Base-by-base conservation (phyloP, 2,113 vertebrate species). In the Pristiophorus japonicus region DNA sequence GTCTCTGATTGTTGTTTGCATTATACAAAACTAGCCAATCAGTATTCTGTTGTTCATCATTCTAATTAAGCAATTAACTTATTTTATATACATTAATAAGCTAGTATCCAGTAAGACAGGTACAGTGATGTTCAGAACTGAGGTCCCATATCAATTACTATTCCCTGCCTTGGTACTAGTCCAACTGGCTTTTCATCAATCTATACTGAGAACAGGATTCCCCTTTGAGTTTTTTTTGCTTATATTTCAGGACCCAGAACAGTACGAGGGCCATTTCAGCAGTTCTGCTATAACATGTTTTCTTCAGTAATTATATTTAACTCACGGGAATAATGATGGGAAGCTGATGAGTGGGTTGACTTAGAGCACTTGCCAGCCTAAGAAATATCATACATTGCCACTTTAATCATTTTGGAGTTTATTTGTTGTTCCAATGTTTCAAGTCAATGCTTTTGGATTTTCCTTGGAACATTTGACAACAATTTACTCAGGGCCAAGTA, bases 381-480 rank as follows among this genome's bases (percentile, higher is more conserved):
- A 78, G n/a, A 78, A 16, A 78, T 34, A 78, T 42, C 0, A 38
- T n/a, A 38, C n/a, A 18, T 38, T 18, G 16, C 12, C n/a, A 38
- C 75, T 38, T 78, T 78, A 78, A 78, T 78, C 34, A 78, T n/a
- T 78, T 16, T 38, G 16, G n/a, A 78, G n/a, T 78, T 78, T 78
- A 78, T n/a, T 38, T 16, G 14, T 14, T 88, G 30, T 47, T 88
- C 85, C 85, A 88, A 85, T 55, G 30, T 47, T 88, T 88, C 45
- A 88, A 55, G 11, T 34, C 42, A 59, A 22, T 27, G 45, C 30
- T 55, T 88, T 88, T 59, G 47, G 85, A 88, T 88, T 55, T 59
- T 88, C 85, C 85, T 88, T 88, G 24, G 85, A 10, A 88, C 47
- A 88, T 24, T 34, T 88, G 85, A 88, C 85, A 88, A 88, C 11